Evolutionary conservation across 1,140 invertebrate species (phyloP).

Genomic region (Neomicropteryx cornuta): DNA sequence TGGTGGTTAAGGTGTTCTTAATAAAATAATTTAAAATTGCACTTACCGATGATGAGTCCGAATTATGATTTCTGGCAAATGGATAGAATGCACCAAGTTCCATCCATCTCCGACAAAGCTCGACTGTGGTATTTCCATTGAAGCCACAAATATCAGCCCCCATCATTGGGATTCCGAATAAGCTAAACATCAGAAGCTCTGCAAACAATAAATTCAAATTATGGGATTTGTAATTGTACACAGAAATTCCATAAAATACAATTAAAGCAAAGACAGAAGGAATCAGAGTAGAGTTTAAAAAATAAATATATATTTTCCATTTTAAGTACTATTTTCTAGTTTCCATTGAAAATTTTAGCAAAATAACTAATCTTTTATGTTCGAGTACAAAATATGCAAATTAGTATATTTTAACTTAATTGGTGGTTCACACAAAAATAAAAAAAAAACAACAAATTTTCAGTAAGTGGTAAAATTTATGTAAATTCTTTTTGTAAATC

Average conservation of each 20-base stretch:
- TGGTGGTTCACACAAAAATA: conserved; percentile 3
- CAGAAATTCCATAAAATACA: conserved; percentile 6
- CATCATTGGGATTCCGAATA: conserved; percentile 79
- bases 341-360: neutral
- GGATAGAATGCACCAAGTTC: conserved; percentile 81
- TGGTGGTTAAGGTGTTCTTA: too few relatives aligned
- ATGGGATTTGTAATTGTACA: too few relatives aligned
- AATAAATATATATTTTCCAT: conserved; percentile 3
- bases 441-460: conserved; percentile 8
- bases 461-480: too few relatives aligned
- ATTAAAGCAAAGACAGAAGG: conserved; percentile 9
- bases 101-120: conserved; percentile 70
- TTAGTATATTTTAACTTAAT: neutral
- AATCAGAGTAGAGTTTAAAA: too few relatives aligned
- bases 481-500: too few relatives aligned
- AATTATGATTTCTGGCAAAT: conserved; percentile 80
- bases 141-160: conserved; percentile 90
- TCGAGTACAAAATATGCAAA: neutral
- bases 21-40: conserved; percentile 7
- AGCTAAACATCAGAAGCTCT: conserved; percentile 66
- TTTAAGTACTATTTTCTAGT: neutral
- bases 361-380: too few relatives aligned
- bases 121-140: conserved; percentile 58
- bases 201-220: conserved; percentile 16
- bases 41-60: conserved; percentile 55